Conservation (phyloP, 1,140 invertebrate species). For the Tribolium castaneum region DNA sequence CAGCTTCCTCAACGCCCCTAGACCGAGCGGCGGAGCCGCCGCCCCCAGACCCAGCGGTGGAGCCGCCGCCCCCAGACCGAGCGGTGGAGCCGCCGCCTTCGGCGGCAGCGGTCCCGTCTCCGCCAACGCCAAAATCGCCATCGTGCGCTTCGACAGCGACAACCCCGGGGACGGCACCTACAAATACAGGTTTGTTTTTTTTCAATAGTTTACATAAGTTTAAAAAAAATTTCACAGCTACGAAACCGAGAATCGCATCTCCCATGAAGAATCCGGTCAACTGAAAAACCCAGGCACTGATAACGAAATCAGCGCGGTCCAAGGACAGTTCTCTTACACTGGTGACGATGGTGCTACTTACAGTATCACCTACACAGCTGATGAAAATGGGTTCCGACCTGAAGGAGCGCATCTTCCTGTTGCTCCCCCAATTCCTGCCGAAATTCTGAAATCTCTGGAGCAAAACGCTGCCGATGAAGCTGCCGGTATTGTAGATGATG, state of each 20-base stretch:
- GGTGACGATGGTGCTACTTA: conserved; percentile 77
- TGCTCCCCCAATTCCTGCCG: conserved; percentile 75
- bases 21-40: neutral
- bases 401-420: conserved; percentile 72
- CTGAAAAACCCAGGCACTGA: conserved; percentile 69
- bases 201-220: neutral
- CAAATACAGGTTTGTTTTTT: conserved; percentile 60
- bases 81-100: neutral
- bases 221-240: conserved; percentile 70
- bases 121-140: conserved; percentile 45
- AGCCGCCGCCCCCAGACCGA: too few species aligned
- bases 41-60: neutral
- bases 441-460: conserved; percentile 56
- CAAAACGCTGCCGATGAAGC: conserved; percentile 60
- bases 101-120: neutral
- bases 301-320: conserved; percentile 70
- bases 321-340: conserved; percentile 77
- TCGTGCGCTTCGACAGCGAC: conserved; percentile 66
- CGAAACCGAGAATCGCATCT: conserved; percentile 79
- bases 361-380: conserved; percentile 78
- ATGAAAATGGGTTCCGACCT: conserved; percentile 82
- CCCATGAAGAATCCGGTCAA: conserved; percentile 73
- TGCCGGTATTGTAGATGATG: conserved; percentile 27
- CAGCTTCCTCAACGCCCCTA: conserved; percentile 28
- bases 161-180: conserved; percentile 68